Evolutionary conservation across 2,113 vertebrate genomes (phyloP).

Genomic region (Mus spicilegus): DNA sequence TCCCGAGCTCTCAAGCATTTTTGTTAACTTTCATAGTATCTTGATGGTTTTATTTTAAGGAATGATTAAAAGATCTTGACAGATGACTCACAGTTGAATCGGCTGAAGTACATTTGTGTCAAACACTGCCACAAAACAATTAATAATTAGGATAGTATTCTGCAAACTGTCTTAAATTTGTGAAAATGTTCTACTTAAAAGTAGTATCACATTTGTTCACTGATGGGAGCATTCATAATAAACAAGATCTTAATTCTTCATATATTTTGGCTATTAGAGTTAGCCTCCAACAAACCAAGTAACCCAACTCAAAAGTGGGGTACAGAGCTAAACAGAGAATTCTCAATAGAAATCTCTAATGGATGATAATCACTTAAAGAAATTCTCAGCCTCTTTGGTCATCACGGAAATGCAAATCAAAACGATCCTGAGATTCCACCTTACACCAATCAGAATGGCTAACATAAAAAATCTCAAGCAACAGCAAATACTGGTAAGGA

Average conservation of each 20-base stretch:
- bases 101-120: not conserved
- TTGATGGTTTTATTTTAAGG: not conserved
- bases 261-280: too few relatives aligned
- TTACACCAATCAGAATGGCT: too few relatives aligned
- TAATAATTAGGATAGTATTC: conserved; percentile 43
- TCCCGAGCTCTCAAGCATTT: not conserved
- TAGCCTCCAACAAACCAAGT: too few relatives aligned
- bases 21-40: not conserved
- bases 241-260: not conserved
- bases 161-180: conserved; percentile 67
- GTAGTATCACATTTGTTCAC: conserved; percentile 24
- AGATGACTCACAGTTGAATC: not conserved
- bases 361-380: too few relatives aligned
- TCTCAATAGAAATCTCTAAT: too few relatives aligned
- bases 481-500: too few relatives aligned
- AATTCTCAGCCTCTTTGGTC: too few relatives aligned
- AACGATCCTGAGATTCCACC: too few relatives aligned
- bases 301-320: too few relatives aligned
- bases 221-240: conserved; percentile 36
- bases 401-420: too few relatives aligned
- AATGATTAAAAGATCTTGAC: not conserved
- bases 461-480: too few relatives aligned
- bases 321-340: too few relatives aligned
- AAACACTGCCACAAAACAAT: not conserved
- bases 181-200: conserved; percentile 70